Conservation (phyloP, 2,888 invertebrate genomes). For the Steinernema scapterisci region DNA sequence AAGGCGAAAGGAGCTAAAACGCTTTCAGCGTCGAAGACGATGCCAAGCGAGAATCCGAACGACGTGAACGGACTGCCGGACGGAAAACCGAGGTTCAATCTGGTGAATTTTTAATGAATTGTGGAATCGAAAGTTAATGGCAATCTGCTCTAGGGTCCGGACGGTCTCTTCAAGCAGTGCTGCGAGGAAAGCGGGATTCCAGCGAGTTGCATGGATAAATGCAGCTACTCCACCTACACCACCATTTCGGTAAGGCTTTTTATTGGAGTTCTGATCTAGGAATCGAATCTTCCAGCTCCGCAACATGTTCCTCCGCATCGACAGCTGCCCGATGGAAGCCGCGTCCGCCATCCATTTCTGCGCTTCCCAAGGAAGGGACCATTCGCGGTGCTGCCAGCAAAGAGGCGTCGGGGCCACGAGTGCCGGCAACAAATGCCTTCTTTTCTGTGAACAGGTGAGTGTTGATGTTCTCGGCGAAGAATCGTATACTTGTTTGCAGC, state of each 20-base stretch:
- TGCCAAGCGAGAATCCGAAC: slow-evolving; percentile 22
- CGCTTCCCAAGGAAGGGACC: slow-evolving; percentile 40
- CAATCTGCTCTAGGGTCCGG: not conserved
- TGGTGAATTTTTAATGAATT: not conserved
- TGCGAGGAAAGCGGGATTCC: slow-evolving; percentile 35
- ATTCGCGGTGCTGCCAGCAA: slow-evolving; percentile 37
- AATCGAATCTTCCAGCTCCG: slow-evolving; percentile 38
- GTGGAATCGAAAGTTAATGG: too few relatives aligned
- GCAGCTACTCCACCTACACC: slow-evolving; percentile 35
- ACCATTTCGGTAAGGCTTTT: slow-evolving; percentile 21
- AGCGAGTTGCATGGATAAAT: slow-evolving; percentile 32
- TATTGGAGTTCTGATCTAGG: not conserved
- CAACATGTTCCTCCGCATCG: slow-evolving; percentile 42
- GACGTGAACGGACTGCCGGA: slow-evolving; percentile 15
- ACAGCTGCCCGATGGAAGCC: slow-evolving; percentile 44
- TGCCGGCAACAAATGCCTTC: slow-evolving; percentile 42
- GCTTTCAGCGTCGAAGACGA: slow-evolving; percentile 15
- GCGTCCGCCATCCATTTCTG: slow-evolving; percentile 44
- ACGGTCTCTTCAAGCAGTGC: slow-evolving; percentile 35
- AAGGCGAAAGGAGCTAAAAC: slow-evolving; percentile 12
- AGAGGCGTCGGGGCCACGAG: slow-evolving; percentile 38
- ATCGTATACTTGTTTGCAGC: slow-evolving; percentile 12
- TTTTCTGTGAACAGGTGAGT: slow-evolving; percentile 42
- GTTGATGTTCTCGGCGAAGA: too few relatives aligned
- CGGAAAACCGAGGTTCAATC: not conserved